A percentile compares a stretch with the other conserved stretches of the same genome.
These are phyloP conservation scores for Anarrhichthys ocellatus DNA, from an alignment of 2,113 vertebrate species.

Conservation along the genomic window DNA sequence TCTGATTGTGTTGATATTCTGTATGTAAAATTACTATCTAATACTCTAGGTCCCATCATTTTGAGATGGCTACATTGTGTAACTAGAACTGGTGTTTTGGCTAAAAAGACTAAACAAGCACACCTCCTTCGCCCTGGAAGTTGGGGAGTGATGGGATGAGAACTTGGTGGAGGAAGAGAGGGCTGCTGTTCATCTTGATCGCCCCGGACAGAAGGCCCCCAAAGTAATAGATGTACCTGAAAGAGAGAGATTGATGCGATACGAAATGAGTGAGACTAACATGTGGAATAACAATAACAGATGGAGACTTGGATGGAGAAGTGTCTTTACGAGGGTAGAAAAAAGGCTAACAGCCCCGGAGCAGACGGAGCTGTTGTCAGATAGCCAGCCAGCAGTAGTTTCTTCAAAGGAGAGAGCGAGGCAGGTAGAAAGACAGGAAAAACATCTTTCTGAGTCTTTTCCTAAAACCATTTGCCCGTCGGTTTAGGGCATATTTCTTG, in stretches of 20 bases:
- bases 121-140: constrained; percentile 89
- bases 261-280: neutral
- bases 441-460: neutral
- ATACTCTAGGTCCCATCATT: neutral
- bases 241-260: constrained; percentile 13
- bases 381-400: neutral
- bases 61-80: neutral
- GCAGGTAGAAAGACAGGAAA: neutral
- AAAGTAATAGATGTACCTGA: constrained; percentile 92
- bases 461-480: neutral
- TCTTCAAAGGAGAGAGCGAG: neutral
- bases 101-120: neutral
- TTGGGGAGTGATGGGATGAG: constrained; percentile 88
- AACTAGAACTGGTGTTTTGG: neutral
- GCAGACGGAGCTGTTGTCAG: constrained; percentile 19
- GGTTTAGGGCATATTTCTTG: neutral
- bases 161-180: constrained; percentile 92
- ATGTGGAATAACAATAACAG: constrained; percentile 3
- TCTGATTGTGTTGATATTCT: neutral
- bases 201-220: constrained; percentile 91
- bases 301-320: neutral
- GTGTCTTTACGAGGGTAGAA: neutral
- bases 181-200: constrained; percentile 95
- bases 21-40: neutral
- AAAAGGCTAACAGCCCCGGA: neutral